Base-by-base conservation (phyloP, 2,888 invertebrate genomes). In the Trichopria drosophilae region DNA sequence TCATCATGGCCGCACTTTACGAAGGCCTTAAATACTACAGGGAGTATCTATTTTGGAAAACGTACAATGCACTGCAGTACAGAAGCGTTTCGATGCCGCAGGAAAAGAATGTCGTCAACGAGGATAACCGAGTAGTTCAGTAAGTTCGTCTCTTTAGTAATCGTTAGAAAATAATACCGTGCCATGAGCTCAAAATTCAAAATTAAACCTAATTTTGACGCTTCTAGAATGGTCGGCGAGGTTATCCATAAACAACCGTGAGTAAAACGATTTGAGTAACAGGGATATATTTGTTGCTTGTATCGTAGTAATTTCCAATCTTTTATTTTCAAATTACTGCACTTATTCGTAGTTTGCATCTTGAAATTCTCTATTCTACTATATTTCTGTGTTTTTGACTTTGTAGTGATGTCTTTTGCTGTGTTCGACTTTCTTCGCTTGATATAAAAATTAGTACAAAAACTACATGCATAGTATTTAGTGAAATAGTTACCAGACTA, bases 21-120 rank as follows among this genome's bases (percentile, higher is more conserved):
- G 98, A 99, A 80, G 96, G 94, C 0, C 82, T 99, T 3, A 98
- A 97, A 79, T 94, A 92, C 78, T 87, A 84, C 62, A 80, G 87
- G 76, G 82, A 77, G 64, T 70, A 69, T 77, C 80, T 93, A 36
- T 85, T 92, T 73, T 92, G 93, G 87, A 88, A 86, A 79, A 87
- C 91, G 2, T 90, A 91, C 74, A 88, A 90, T 66, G 82, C 89
- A 3, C 79, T 92, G 31, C 91, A 91, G 68, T 91, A 93, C 67
- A 84, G 90, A 63, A 90, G 91, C 3, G 91, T 92, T 1, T 81
- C 88, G n/a, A 82, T 89, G 58, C 90, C 90, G 3, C 84, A 75
- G 75, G 80, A 88, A 78, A 81, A 85, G 77, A 80, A 80, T 69
- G 75, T 83, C 67, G 77, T 80, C 69, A 65, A 81, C 68, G 81